These are phyloP conservation scores for Atherinomorus stipes DNA, from an alignment of 2,113 vertebrate species.

Conservation along the genomic window DNA sequence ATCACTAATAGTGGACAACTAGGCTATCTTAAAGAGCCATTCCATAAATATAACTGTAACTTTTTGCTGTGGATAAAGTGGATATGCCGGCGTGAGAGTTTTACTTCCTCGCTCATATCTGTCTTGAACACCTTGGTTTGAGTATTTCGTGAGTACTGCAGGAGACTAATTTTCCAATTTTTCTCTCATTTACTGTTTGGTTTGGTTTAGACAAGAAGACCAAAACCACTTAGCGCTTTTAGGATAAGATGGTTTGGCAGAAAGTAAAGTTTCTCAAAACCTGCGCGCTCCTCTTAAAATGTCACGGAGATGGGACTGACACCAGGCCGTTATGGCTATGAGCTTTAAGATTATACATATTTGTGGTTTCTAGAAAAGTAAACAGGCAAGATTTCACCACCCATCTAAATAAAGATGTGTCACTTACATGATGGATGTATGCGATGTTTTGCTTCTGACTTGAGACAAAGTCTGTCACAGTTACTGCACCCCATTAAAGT, in stretches of 20 bases:
- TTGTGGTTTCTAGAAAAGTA: not conserved
- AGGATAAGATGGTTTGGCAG: not conserved
- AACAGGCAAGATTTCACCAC: not conserved
- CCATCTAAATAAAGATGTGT: not conserved
- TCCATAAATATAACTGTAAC: too few species aligned
- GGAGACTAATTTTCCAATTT: too few species aligned
- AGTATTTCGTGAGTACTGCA: too few species aligned
- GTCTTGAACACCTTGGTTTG: too few species aligned
- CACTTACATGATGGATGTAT: not conserved
- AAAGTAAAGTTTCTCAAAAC: not conserved
- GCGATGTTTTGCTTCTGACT: slow-evolving; percentile 12
- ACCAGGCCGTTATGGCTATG: not conserved
- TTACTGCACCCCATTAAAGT: slow-evolving; percentile 28
- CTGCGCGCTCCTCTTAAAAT: not conserved
- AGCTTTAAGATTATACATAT: not conserved
- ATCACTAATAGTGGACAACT: too few species aligned
- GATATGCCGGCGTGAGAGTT: too few species aligned
- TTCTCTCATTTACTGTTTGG: too few species aligned
- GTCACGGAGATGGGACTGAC: not conserved
- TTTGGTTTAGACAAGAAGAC: not conserved
- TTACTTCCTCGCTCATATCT: too few species aligned
- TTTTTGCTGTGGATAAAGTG: too few species aligned
- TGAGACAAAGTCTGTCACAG: slow-evolving; percentile 1
- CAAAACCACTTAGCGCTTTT: not conserved
- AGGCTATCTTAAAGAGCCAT: too few species aligned